Percentiles rank a stretch among this genome's conserved stretches.
Conservation (phyloP, 1,140 invertebrate genomes). For the Drosophila erecta region DNA sequence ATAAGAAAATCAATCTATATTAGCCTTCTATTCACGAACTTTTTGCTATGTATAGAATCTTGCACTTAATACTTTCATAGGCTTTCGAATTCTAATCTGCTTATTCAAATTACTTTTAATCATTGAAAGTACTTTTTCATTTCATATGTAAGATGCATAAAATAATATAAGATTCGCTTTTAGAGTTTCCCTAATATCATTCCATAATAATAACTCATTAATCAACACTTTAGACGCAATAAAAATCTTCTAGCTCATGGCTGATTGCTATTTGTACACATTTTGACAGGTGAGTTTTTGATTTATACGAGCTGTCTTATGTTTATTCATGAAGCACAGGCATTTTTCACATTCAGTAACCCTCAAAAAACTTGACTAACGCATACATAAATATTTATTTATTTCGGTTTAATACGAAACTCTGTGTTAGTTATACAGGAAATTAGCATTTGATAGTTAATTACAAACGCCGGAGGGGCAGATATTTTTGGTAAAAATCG, state of each 20-base stretch:
- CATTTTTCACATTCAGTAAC: slow-evolving; percentile 20
- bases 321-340: slow-evolving; percentile 36
- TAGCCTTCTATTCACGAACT: neutral
- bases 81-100: too few relatives aligned
- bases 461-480: slow-evolving; percentile 26
- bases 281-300: slow-evolving; percentile 51
- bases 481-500: slow-evolving; percentile 1
- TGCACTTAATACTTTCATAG: too few relatives aligned
- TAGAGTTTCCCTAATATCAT: neutral
- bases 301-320: slow-evolving; percentile 37
- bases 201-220: slow-evolving; percentile 5
- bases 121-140: neutral
- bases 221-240: slow-evolving; percentile 27
- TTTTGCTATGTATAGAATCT: too few relatives aligned
- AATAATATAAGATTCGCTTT: neutral
- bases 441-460: slow-evolving; percentile 63
- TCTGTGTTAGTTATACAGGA: slow-evolving; percentile 31
- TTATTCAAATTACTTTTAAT: too few relatives aligned
- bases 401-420: slow-evolving; percentile 28
- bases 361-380: slow-evolving; percentile 40
- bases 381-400: slow-evolving; percentile 46
- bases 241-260: slow-evolving; percentile 29
- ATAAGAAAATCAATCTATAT: slow-evolving; percentile 1
- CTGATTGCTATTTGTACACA: slow-evolving; percentile 18
- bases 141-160: neutral